A percentile compares a stretch with the other conserved stretches of the same genome.
phyloP scores from a whole-genome alignment of 1,140 invertebrate genomes.

The Drosophila eugracilis region DNA sequence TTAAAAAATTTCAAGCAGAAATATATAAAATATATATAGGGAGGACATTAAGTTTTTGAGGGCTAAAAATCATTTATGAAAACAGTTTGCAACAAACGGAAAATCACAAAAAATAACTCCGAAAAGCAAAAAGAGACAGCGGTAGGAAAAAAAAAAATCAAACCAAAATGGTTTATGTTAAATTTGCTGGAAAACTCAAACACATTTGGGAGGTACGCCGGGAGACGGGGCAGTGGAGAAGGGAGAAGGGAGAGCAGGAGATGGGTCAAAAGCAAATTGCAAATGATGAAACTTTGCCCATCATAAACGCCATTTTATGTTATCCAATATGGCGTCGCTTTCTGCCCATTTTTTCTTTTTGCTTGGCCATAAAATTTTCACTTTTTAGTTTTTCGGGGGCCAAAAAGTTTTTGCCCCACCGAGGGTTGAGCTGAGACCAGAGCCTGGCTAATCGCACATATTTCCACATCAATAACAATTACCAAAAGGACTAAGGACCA shows the following conservation, averaged over 20 bases:
- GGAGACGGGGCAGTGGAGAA: no score
- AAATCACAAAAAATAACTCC: constrained; percentile 9
- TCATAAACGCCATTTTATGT: constrained; percentile 76
- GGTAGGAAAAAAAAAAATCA: constrained; percentile 15
- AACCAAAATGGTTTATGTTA: constrained; percentile 62
- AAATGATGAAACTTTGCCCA: constrained; percentile 75
- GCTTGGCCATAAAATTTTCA: constrained; percentile 61
- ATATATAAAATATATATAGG: constrained; percentile 24
- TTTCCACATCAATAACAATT: constrained; percentile 75
- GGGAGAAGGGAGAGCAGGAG: no score
- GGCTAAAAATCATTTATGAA: constrained; percentile 42
- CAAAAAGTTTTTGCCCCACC: constrained; percentile 45
- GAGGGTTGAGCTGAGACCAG: background rate
- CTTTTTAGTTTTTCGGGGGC: constrained; percentile 62
- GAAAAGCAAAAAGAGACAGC: background rate
- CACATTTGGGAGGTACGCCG: background rate
- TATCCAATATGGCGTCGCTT: constrained; percentile 69
- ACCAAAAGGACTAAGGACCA: constrained; percentile 37
- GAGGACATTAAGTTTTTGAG: constrained; percentile 2
- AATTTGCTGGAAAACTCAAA: constrained; percentile 68
- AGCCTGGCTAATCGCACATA: constrained; percentile 64
- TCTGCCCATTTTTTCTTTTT: background rate
- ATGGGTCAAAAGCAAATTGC: constrained; percentile 68
- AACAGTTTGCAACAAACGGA: constrained; percentile 39
- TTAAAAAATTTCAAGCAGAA: constrained; percentile 23